A percentile compares a stretch with the other conserved stretches of the same genome.
phyloP scores from a whole-genome alignment of 2,888 invertebrate species.

The Ophonus ardosiacus region DNA sequence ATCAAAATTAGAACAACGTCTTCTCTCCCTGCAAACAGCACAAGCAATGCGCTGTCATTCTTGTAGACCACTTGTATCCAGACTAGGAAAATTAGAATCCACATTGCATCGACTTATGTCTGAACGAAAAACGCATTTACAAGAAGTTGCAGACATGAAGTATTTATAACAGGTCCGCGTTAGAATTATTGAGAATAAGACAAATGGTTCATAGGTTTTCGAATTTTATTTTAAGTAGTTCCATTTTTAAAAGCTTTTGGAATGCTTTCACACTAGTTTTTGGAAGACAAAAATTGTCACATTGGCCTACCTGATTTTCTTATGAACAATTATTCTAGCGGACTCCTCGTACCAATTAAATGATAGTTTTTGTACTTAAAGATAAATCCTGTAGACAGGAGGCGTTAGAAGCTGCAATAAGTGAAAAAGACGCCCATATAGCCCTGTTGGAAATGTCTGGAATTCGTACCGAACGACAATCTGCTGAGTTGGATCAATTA shows the following conservation, averaged over 20 bases:
- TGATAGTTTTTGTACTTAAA: not conserved
- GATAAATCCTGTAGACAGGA: slow-evolving; percentile 82
- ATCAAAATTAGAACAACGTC: slow-evolving; percentile 83
- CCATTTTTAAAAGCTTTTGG: too few species aligned
- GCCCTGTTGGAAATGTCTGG: slow-evolving; percentile 88
- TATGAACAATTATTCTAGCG: too few species aligned
- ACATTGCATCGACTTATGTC: slow-evolving; percentile 79
- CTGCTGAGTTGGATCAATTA: slow-evolving; percentile 83
- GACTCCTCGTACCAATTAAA: too few species aligned
- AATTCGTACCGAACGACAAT: slow-evolving; percentile 81
- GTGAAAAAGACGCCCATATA: slow-evolving; percentile 92
- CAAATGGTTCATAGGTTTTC: too few species aligned
- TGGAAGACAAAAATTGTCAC: too few species aligned
- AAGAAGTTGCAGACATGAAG: slow-evolving; percentile 89
- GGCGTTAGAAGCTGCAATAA: slow-evolving; percentile 88
- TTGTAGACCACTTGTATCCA: slow-evolving; percentile 81
- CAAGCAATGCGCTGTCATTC: slow-evolving; percentile 83
- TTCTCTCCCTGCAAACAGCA: slow-evolving; percentile 84
- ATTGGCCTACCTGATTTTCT: too few species aligned
- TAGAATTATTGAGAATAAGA: too few species aligned
- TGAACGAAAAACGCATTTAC: slow-evolving; percentile 83
- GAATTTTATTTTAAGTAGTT: too few species aligned
- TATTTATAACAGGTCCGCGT: slow-evolving; percentile 72
- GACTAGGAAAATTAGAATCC: slow-evolving; percentile 81
- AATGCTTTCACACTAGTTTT: too few species aligned